Base-by-base conservation (phyloP, 2,888 invertebrate species). In the Troides aeacus region DNA sequence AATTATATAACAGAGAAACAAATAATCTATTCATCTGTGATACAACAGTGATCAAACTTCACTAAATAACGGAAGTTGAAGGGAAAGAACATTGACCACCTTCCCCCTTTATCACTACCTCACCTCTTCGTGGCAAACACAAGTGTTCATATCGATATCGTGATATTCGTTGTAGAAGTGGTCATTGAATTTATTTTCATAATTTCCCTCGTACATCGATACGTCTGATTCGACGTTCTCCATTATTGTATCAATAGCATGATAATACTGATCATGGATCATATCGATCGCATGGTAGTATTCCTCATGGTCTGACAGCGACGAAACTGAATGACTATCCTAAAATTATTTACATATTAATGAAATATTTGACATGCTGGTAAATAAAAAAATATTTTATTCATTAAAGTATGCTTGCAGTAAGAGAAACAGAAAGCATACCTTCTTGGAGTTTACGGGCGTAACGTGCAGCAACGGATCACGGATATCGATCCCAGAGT, bases 401-500 rank as follows among this genome's bases (percentile, higher is more conserved):
- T 53, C 5, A 5, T n/a, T 53, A n/a, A 4, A 53, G n/a, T 53
- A 18, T 12, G 46, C 12, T 46, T 15, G 12, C 15, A 46, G 10
- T 18, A 5, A 53, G 6, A 53, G 53, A 53, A 58, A 23, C 12
- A n/a, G 23, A 6, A 58, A 73, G 78, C 80, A 78, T 79, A 94
- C 94, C 93, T 95, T 95, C 84, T 95, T 95, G 24, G 94, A 83
- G 71, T 93, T 94, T 79, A 94, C 94, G 57, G 95, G 94, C 73
- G 94, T 94, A 74, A 95, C 94, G 80, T 94, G 92, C 78, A 95
- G 93, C 81, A 95, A 81, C 63, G 96, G 95, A 83, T 97, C 97
- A 79, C 97, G 94, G 79, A 97, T 97, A 88, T 97, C 97, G 81
- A 97, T 97, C 78, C 97, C 97, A 17, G 97, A 97, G 93, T 97